Base-by-base conservation (phyloP, 2,888 invertebrate species). In the Leptogaster cylindrica region DNA sequence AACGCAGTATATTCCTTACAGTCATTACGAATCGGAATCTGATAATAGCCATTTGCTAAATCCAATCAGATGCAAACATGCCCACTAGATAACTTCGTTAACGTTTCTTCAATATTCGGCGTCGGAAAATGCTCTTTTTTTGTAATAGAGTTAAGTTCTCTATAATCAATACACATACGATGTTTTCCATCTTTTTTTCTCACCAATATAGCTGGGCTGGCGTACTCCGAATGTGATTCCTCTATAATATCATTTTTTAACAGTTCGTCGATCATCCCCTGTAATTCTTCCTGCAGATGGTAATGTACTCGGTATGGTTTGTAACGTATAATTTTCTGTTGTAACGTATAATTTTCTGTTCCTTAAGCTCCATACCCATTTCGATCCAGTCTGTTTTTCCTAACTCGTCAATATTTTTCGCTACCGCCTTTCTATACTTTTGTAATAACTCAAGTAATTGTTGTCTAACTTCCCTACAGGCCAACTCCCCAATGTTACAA, bases 101-200 rank as follows among this genome's bases (percentile, higher is more conserved):
- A 36, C 18, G 20, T 61, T n/a, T 41, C 52, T 6, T n/a, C 36
- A 10, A 50, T 52, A 20, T 58, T 52, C 18, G 44, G 52, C 5
- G 55, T 36, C 4, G 44, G 31, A 3, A 33, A 36, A 33, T 39
- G 23, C 16, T 44, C 63, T 41, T 14, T 63, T 20, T 20, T 27
- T 4, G 41, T 46, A 41, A 41, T 16, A 8, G 41, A 3, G 16
- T 63, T 44, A n/a, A 63, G 14, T 20, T 23, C 3, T 5, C 63
- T 31, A 55, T 55, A 55, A 33, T 55, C 55, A 8, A 55, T 33
- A n/a, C 55, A 55, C 36, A 55, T 55, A 14, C 55, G 31, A n/a
- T 55, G 16, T 2, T 10, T 16, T 6, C n/a, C 6, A 31, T 33
- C 36, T n/a, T 33, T 55, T 14, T 55, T 55, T 16, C 18, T 7